Evolutionary conservation across 2,797 vertebrate species (phyloP).

Genomic region (Lepidocolaptes lacrymiger): DNA sequence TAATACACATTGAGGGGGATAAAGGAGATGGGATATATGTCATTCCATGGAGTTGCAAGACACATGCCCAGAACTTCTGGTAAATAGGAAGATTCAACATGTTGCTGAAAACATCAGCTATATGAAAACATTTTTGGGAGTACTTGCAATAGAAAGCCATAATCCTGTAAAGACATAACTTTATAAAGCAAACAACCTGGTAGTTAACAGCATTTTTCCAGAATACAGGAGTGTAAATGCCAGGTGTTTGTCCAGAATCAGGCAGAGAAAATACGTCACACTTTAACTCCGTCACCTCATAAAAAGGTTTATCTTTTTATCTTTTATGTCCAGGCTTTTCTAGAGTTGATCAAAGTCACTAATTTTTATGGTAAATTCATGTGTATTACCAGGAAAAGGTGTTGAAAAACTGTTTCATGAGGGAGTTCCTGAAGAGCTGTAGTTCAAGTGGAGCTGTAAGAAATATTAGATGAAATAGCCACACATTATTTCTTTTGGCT

Average conservation of each 20-base stretch:
- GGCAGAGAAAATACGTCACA: background rate
- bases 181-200: background rate
- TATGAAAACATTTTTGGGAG: background rate
- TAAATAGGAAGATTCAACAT: background rate
- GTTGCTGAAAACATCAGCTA: background rate
- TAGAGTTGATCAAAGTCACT: background rate
- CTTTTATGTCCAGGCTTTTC: background rate
- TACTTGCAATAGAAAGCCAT: background rate
- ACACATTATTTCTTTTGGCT: background rate
- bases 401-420: background rate
- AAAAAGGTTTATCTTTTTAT: background rate
- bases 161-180: background rate
- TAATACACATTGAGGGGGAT: background rate
- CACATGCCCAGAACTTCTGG: background rate
- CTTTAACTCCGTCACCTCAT: background rate
- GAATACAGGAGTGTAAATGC: background rate
- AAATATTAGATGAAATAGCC: background rate
- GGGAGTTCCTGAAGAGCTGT: background rate
- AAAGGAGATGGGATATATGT: background rate
- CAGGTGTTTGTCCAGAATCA: background rate
- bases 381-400: background rate
- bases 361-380: background rate
- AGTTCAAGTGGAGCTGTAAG: background rate
- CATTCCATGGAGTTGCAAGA: background rate
- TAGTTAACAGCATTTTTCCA: background rate